Evolutionary conservation across 1,140 invertebrate species (phyloP).

Genomic region (Metaphire vulgaris): DNA sequence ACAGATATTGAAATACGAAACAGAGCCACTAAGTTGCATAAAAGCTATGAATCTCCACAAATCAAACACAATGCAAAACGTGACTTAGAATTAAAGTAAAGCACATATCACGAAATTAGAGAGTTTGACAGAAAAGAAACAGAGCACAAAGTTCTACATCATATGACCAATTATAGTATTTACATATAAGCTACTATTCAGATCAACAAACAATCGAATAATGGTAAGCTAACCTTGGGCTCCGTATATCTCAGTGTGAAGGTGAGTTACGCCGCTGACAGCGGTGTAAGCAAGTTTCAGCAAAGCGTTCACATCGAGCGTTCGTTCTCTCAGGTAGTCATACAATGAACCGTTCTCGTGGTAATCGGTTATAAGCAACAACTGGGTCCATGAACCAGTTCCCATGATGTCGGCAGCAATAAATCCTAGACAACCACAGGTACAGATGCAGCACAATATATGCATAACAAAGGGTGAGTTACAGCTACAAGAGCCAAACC

Average conservation of each 20-base stretch:
- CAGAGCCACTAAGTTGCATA: no score
- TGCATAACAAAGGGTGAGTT: no score
- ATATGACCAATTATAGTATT: no score
- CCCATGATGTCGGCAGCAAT: slow-evolving; percentile 52
- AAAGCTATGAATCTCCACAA: neutral
- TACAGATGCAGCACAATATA: no score
- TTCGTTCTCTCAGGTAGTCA: slow-evolving; percentile 76
- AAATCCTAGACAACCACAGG: slow-evolving; percentile 43
- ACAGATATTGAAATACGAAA: no score
- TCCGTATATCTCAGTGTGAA: slow-evolving; percentile 51
- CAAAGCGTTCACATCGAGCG: slow-evolving; percentile 65
- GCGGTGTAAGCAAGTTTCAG: slow-evolving; percentile 86
- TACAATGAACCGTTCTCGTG: slow-evolving; percentile 88
- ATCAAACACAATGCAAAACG: neutral
- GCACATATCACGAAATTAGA: neutral
- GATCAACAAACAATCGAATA: neutral
- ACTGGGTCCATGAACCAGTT: slow-evolving; percentile 55
- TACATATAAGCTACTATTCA: neutral
- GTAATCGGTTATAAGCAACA: slow-evolving; percentile 88
- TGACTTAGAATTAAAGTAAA: neutral
- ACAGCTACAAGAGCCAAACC: no score
- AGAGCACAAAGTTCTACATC: neutral
- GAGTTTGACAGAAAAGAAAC: neutral
- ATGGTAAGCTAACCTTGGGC: slow-evolving; percentile 43
- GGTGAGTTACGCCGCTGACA: slow-evolving; percentile 80